Evolutionary conservation across 2,113 vertebrate species (phyloP), one percentile per base, ranked within the genome.

Genomic region (Calyptomena viridis): DNA sequence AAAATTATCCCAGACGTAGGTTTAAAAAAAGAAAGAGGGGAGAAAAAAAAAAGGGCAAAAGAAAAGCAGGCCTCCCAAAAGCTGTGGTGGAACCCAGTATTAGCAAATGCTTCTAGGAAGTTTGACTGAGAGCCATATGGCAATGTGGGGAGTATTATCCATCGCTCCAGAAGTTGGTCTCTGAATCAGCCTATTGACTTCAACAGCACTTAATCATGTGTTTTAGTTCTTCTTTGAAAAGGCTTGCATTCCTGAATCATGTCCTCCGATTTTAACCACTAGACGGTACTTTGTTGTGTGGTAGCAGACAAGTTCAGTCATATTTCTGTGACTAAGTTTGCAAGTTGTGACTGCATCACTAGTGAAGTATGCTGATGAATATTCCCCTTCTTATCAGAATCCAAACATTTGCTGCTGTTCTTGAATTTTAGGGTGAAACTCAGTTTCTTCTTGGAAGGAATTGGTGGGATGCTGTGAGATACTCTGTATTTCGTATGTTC

Each of bases 151-250:
- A 95, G 84, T 94, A 96, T 96, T 94, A 94, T 92, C 94, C 94
- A 49, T 93, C 14, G 27, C 90, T 96, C 88, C 95, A 93, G 75
- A 96, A 96, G 93, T 84, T 83, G 91, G 94, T 92, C 83, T 96
- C 90, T 96, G 94, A 94, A 97, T 97, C 92, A 96, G 94, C 95
- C 95, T 89, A 94, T 96, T 96, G 96, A 96, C 90, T 96, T 96
- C 94, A 97, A 39, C 95, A 90, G 96, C 92, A 94, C 88, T 97
- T 96, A 95, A 96, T 94, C 95, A 97, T 95, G 93, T 93, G 90
- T 90, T 96, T 80, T 52, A 93, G 83, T 87, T 95, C 95, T 91
- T 74, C 90, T 94, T 96, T 97, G 95, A 92, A 96, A 96, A 96
- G 92, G 52, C 92, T 93, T 82, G 83, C 92, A 94, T 97, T 96